Conservation (phyloP, 2,797 vertebrate species). For the Tragopan temminckii region DNA sequence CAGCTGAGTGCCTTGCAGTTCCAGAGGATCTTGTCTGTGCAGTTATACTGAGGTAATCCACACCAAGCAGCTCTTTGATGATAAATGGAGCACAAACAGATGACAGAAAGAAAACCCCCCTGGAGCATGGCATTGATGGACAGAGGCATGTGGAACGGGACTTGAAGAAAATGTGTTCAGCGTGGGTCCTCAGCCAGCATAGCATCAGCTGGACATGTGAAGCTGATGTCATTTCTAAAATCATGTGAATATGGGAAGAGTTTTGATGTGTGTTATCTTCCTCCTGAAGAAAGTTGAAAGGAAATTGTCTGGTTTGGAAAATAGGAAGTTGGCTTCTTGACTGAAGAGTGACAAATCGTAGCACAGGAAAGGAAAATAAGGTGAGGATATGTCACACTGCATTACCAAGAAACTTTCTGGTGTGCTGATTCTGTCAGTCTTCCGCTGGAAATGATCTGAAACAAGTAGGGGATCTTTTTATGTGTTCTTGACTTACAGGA, state of each 20-base stretch:
- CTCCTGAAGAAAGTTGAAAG: background rate
- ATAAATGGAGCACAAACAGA: background rate
- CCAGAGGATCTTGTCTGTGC: background rate
- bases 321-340: background rate
- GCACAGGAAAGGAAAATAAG: background rate
- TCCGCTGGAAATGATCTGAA: background rate
- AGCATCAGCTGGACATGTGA: background rate
- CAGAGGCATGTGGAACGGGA: background rate
- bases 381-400: rapidly evolving
- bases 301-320: background rate
- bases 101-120: background rate
- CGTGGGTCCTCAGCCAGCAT: background rate
- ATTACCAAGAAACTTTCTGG: background rate
- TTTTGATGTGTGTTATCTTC: background rate
- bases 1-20: background rate
- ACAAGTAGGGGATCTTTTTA: background rate
- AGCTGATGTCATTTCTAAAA: background rate
- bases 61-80: background rate
- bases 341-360: background rate
- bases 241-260: background rate
- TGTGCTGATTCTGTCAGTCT: background rate
- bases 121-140: background rate
- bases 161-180: background rate
- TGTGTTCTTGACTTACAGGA: background rate
- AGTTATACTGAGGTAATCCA: background rate